Conservation (phyloP, 2,888 invertebrate species). For the Calameuta filiformis region DNA sequence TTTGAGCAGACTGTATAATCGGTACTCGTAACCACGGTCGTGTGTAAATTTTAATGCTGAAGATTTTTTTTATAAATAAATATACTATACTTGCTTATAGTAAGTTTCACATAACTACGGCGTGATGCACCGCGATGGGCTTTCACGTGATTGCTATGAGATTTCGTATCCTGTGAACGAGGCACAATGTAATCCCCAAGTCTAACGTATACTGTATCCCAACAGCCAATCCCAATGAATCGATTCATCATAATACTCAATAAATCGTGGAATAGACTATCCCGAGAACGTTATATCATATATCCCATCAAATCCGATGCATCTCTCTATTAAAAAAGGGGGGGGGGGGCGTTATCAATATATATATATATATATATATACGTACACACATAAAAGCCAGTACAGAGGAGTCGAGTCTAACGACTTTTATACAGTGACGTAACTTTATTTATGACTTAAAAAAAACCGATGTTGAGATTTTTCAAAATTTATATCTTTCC, state of each 20-base stretch:
- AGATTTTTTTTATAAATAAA: too few species aligned
- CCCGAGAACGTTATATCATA: constrained; percentile 20
- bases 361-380: neutral
- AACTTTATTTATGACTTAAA: neutral
- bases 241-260: constrained; percentile 40
- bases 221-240: constrained; percentile 8
- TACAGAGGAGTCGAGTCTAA: neutral
- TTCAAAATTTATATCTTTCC: neutral
- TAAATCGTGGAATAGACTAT: constrained; percentile 24
- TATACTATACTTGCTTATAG: too few species aligned
- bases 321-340: constrained; percentile 29
- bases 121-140: neutral
- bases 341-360: neutral
- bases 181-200: neutral
- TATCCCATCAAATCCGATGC: constrained; percentile 26
- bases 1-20: too few species aligned
- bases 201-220: neutral
- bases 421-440: neutral
- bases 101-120: too few species aligned
- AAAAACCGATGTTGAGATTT: neutral
- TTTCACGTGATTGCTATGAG: neutral
- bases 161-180: neutral
- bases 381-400: neutral
- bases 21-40: too few species aligned
- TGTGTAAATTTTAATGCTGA: too few species aligned